These are phyloP conservation scores for Zaprionus lachaisei DNA, from an alignment of 1,140 invertebrate species.

Conservation along the genomic window DNA sequence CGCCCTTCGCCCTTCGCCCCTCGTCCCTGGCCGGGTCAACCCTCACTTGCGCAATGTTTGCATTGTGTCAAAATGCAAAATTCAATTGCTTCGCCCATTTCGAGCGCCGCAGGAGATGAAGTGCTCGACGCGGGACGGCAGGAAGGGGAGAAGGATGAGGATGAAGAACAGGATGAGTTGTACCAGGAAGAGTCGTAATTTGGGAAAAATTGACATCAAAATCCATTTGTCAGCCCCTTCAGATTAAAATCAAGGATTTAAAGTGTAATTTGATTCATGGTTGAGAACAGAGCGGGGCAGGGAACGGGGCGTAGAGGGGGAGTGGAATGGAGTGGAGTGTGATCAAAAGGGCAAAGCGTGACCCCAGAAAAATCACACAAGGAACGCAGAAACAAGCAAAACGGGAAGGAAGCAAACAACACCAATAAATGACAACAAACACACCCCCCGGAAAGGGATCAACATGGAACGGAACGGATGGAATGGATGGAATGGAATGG, in stretches of 20 bases:
- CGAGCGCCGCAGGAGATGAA: conserved; percentile 17
- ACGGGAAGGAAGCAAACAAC: conserved; percentile 46
- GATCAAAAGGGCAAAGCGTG: conserved; percentile 80
- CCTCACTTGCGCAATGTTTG: conserved; percentile 35
- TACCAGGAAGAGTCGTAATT: conserved; percentile 46
- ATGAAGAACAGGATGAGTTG: conserved; percentile 15
- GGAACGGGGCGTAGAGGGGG: neutral
- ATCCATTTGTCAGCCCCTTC: conserved; percentile 84
- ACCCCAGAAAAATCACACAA: conserved; percentile 80
- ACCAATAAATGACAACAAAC: conserved; percentile 83
- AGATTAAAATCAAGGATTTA: conserved; percentile 84
- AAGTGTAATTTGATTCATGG: conserved; percentile 84
- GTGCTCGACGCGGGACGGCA: neutral
- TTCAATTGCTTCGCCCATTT: conserved; percentile 80
- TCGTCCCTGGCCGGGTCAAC: neutral
- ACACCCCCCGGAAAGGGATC: conserved; percentile 59
- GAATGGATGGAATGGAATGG: conserved; percentile 10
- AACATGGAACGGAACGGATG: neutral
- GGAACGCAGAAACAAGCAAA: conserved; percentile 15
- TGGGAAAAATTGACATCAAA: conserved; percentile 74
- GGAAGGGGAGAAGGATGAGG: neutral
- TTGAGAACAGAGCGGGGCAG: neutral
- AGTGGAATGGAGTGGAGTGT: conserved; percentile 22
- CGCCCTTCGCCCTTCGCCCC: neutral
- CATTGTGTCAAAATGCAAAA: conserved; percentile 79